Evolutionary conservation across 2,888 invertebrate genomes (phyloP), one percentile per base, ranked within the genome.

Genomic region (Phorcus lineatus): DNA sequence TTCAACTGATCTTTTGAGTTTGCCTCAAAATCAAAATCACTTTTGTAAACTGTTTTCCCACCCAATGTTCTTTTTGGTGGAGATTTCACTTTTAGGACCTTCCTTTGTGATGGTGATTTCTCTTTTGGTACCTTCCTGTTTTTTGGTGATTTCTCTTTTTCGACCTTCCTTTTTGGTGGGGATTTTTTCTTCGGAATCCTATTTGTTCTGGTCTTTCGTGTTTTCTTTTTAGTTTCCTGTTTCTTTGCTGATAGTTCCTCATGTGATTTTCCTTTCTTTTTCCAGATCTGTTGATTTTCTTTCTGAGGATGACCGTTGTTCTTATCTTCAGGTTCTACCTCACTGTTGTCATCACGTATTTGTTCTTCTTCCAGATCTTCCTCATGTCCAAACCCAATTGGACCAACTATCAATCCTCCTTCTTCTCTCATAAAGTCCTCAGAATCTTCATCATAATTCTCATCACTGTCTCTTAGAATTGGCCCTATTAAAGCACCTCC

Each of bases 371-470:
- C 53, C 28, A 55, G 24, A n/a, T 55, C 19, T 24, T 76, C 76
- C 3, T n/a, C 16, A 19, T 19, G n/a, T n/a, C n/a, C 55, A 31
- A 28, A 55, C 11, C 16, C 55, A 11, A 76, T 22, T 28, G 76
- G 76, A 31, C 76, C 76, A 54, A 76, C 55, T 31, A 76, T 11
- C 28, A 76, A 36, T 9, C 76, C 76, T 31, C 55, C 28, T 76
- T 31, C 31, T 11, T 31, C 17, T 55, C 76, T 54, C 17, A 54
- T 13, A 19, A 76, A 76, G 17, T 24, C 28, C 28, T 17, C 62
- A n/a, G 62, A 28, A 62, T 24, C 62, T 28, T 24, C 6, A 11
- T 22, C 62, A 57, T 19, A 7, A 57, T 57, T 57, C 57, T 57
- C 57, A 40, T 36, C 40, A 19, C 9, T n/a, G 19, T 36, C 70